Evolutionary conservation across 2,113 vertebrate species (phyloP), one percentile per base, ranked within the genome.

Genomic region (Erythrocebus patas): DNA sequence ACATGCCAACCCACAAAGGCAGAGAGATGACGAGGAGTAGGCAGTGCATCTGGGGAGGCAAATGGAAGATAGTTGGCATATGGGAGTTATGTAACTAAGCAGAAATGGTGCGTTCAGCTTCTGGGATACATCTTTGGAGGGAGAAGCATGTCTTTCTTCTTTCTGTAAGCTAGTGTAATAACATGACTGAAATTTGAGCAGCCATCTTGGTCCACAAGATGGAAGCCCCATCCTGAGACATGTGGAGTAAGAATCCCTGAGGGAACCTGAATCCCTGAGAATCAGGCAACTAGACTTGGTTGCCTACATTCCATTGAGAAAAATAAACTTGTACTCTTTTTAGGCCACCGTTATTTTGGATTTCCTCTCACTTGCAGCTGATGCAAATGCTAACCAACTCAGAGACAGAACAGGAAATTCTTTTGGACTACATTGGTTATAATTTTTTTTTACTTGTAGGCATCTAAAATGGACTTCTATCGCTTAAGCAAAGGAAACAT

Each of bases 401-500:
- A 91, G 72, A 88, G 40, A 93, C 38, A 78, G 96, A 96, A 93
- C 82, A 95, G 93, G 93, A 98, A 97, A 95, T 96, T 98, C 66
- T 86, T 89, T 75, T 8, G 59, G 38, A 91, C 61, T 40, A 4
- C 76, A 85, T 64, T 87, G 61, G 64, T 94, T 94, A 72, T 86
- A 27, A 57, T n/a, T 66, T 38, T 50, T 5, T 35, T 78, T 11
- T 3, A 94, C 13, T 73, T 93, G 9, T 50, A 93, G 83, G 32
- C 55, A 93, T 97, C 70, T 96, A 55, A 96, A 93, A 89, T 95
- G 72, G 55, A 91, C 68, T 90, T 92, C 43, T 94, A 66, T 93
- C 80, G 57, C 43, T 95, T 89, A 86, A 93, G 95, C 22, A 59
- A 95, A 95, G 50, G 59, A 84, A 82, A 96, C 97, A 96, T 92